A percentile compares a stretch with the other conserved stretches of the same genome.
These are phyloP conservation scores for Propithecus perrieri DNA, from an alignment of 2,797 vertebrate species.

Conservation along the genomic window DNA sequence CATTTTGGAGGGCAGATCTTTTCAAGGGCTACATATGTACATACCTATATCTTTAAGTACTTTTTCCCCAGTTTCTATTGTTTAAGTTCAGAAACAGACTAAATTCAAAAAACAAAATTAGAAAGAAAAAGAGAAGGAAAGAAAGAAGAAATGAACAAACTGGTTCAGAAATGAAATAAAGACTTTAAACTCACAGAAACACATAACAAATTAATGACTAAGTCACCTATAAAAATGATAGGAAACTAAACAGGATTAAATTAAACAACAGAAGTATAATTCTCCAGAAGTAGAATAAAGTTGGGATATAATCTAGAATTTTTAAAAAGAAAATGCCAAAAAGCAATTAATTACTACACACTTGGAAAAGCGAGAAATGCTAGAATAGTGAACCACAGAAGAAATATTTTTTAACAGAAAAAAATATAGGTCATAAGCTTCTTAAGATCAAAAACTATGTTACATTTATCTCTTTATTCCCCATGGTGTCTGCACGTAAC, in stretches of 20 bases:
- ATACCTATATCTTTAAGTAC: background rate
- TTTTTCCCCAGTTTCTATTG: background rate
- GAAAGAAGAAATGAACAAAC: background rate
- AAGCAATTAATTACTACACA: conserved; percentile 37
- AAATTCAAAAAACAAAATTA: background rate
- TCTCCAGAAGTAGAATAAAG: conserved; percentile 19
- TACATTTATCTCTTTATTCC: conserved; percentile 32
- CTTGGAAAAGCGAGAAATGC: background rate
- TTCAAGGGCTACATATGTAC: background rate
- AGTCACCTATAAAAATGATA: conserved; percentile 7
- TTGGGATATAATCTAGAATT: background rate
- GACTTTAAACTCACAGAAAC: conserved; percentile 12
- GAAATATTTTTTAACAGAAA: background rate
- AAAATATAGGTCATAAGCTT: conserved; percentile 17
- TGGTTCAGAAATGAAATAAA: background rate
- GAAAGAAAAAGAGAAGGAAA: background rate
- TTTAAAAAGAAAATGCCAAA: conserved; percentile 27
- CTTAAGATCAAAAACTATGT: background rate
- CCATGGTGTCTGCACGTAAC: background rate
- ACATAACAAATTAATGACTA: background rate
- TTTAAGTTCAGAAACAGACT: background rate
- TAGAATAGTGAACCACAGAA: conserved; percentile 12
- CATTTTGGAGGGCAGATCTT: background rate
- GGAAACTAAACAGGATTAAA: conserved; percentile 22
- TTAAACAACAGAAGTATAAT: conserved; percentile 20